Percentiles rank a stretch among this genome's conserved stretches.
Conservation (phyloP, 2,113 vertebrate genomes). For the Pardalotus punctatus region DNA sequence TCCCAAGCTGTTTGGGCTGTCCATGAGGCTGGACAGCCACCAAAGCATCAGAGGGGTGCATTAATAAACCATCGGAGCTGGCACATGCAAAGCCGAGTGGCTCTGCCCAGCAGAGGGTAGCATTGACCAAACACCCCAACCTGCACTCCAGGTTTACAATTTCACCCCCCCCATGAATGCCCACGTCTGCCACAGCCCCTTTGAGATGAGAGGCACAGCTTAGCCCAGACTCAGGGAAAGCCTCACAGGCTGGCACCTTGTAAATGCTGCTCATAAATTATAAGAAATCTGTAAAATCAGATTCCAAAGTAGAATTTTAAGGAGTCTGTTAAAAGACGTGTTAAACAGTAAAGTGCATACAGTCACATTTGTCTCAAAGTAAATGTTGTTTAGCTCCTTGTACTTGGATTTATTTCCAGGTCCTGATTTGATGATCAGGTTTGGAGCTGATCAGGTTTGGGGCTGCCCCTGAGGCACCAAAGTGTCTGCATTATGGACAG, state of each 20-base stretch:
- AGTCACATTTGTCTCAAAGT: not conserved
- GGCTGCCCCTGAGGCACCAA: not conserved
- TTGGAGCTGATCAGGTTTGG: not conserved
- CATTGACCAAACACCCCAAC: not conserved
- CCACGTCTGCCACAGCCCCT: not conserved
- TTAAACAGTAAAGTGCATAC: not conserved
- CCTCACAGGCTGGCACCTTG: not conserved
- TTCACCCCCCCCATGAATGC: fast-evolving
- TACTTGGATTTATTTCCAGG: not conserved
- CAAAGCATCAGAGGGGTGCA: not conserved
- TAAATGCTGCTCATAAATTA: not conserved
- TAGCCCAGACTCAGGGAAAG: not conserved
- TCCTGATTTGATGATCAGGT: not conserved
- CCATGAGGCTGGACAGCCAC: not conserved
- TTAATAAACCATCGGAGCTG: not conserved
- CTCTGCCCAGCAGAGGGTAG: constrained; percentile 57
- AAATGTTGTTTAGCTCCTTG: not conserved
- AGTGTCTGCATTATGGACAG: not conserved
- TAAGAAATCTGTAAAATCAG: not conserved
- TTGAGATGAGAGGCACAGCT: not conserved
- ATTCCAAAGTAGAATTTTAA: not conserved
- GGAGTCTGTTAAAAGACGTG: not conserved
- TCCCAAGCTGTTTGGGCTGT: not conserved
- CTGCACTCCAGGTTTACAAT: not conserved
- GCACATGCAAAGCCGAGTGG: not conserved